phyloP scores from a whole-genome alignment of 2,797 vertebrate genomes.

The Spondyliosoma cantharus region DNA sequence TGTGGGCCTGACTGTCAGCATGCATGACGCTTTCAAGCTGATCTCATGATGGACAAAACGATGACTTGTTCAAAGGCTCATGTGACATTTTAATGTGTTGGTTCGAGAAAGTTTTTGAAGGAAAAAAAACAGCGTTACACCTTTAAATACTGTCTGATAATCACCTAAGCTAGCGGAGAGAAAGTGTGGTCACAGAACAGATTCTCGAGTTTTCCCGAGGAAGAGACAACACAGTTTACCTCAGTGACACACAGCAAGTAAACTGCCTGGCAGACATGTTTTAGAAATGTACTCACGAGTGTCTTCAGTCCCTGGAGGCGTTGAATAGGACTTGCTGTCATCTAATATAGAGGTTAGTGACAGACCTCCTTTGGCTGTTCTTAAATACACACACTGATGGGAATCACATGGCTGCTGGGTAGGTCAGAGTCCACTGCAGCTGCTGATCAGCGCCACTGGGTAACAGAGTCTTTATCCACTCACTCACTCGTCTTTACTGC shows the following conservation, averaged over 20 bases:
- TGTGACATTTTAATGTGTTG: background rate
- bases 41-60: slow-evolving; percentile 22
- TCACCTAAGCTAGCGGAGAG: background rate
- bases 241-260: background rate
- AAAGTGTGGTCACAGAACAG: background rate
- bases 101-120: background rate
- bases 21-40: background rate
- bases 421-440: slow-evolving; percentile 78
- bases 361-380: slow-evolving; percentile 23
- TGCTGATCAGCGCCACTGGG: slow-evolving; percentile 32
- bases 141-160: background rate
- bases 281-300: slow-evolving; percentile 65
- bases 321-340: slow-evolving; percentile 43
- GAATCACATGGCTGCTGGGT: slow-evolving; percentile 40
- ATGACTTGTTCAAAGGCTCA: background rate
- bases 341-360: slow-evolving; percentile 37
- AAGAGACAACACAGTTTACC: background rate
- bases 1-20: slow-evolving; percentile 9
- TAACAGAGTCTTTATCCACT: slow-evolving; percentile 34
- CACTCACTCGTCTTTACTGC: background rate
- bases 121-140: background rate
- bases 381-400: slow-evolving; percentile 34
- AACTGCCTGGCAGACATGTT: background rate
- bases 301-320: slow-evolving; percentile 37
- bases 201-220: background rate